phyloP scores from a whole-genome alignment of 2,888 invertebrate genomes.

The Pollenia amentaria region DNA sequence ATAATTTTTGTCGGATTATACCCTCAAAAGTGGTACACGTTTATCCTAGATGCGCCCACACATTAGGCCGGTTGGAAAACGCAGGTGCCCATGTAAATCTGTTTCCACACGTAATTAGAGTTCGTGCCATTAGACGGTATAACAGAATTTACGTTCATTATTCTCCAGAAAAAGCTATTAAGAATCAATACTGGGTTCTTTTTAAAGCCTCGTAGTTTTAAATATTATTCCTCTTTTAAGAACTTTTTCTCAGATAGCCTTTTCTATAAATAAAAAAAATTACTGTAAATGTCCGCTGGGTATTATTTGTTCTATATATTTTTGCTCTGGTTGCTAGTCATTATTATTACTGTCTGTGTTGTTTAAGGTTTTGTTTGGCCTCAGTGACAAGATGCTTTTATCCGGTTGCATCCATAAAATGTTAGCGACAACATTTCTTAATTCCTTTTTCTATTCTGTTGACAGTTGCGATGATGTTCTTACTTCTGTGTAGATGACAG shows the following conservation, averaged over 20 bases:
- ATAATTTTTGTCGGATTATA: no score
- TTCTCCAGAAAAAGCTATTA: no score
- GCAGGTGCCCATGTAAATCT: no score
- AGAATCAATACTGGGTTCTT: no score
- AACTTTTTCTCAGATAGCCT: background rate
- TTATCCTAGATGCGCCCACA: no score
- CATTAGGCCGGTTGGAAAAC: no score
- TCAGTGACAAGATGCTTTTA: conserved; percentile 49
- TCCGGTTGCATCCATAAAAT: conserved; percentile 52
- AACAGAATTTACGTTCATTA: no score
- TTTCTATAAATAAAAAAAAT: no score
- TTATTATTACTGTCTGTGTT: conserved; percentile 40
- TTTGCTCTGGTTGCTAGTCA: conserved; percentile 1
- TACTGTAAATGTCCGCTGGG: background rate
- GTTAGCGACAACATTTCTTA: conserved; percentile 47
- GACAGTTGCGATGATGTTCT: conserved; percentile 42
- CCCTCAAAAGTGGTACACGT: no score
- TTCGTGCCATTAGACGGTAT: no score
- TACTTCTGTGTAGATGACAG: conserved; percentile 28
- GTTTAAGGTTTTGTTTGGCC: conserved; percentile 51
- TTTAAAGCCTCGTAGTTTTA: no score
- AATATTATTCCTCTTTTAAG: background rate
- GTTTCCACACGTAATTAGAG: no score
- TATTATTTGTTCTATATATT: background rate
- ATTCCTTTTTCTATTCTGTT: conserved; percentile 1